Conservation (phyloP, 1,140 invertebrate species). For the Hydropsyche tenuis region DNA sequence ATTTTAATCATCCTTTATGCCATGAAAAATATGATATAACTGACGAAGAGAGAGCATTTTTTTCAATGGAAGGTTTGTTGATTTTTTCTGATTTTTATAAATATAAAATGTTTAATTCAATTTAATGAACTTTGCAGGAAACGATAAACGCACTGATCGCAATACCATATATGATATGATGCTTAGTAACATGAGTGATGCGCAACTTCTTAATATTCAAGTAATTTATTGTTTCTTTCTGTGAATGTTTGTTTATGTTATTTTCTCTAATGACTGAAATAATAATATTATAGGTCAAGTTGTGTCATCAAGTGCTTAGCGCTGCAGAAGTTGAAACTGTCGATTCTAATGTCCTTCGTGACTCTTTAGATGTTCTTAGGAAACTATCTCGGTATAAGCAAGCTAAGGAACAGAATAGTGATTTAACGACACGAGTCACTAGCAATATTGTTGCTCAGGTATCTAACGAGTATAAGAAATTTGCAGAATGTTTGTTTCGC, state of each 20-base stretch:
- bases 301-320: constrained; percentile 36
- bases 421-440: constrained; percentile 40
- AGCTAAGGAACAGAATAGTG: constrained; percentile 29
- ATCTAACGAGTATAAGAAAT: neutral
- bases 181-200: constrained; percentile 43
- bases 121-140: constrained; percentile 33
- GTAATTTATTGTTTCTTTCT: constrained; percentile 2
- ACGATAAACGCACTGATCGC: constrained; percentile 37
- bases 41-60: constrained; percentile 41
- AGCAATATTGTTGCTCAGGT: constrained; percentile 44
- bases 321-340: constrained; percentile 10
- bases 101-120: no score
- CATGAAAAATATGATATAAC: constrained; percentile 39
- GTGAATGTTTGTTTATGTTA: neutral
- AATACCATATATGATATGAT: constrained; percentile 45
- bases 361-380: constrained; percentile 37
- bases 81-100: neutral
- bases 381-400: constrained; percentile 14
- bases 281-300: constrained; percentile 22
- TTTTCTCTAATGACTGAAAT: neutral
- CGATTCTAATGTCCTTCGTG: constrained; percentile 37
- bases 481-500: neutral
- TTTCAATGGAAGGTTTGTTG: constrained; percentile 43
- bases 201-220: constrained; percentile 45
- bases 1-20: constrained; percentile 32